phyloP scores from a whole-genome alignment of 2,797 vertebrate genomes.

The Etheostoma perlongum region DNA sequence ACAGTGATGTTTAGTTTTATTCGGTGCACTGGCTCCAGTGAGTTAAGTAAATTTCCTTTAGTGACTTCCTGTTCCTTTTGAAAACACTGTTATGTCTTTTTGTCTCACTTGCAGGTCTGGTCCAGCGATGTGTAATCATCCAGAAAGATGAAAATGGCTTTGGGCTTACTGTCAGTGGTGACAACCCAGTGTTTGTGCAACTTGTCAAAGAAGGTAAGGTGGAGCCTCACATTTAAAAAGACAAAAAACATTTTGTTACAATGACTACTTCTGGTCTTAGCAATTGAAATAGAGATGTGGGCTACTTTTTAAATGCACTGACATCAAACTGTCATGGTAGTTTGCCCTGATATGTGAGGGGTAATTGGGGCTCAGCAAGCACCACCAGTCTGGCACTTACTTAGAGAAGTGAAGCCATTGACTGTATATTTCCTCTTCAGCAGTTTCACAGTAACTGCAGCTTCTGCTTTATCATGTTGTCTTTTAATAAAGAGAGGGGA shows the following conservation, averaged over 20 bases:
- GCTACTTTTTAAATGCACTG: constrained; percentile 9
- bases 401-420: constrained; percentile 22
- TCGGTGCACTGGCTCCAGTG: constrained; percentile 4
- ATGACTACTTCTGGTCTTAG: constrained; percentile 11
- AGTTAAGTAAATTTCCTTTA: constrained; percentile 14
- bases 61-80: constrained; percentile 38
- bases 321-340: constrained; percentile 36
- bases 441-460: constrained; percentile 43
- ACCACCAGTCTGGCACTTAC: constrained; percentile 16
- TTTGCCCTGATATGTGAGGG: constrained; percentile 20
- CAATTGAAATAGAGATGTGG: constrained; percentile 12
- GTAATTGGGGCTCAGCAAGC: constrained; percentile 35
- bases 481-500: constrained; percentile 26
- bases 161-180: constrained; percentile 98
- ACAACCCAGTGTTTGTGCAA: constrained; percentile 99
- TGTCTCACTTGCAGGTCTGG: constrained; percentile 89
- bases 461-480: constrained; percentile 42
- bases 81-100: constrained; percentile 57
- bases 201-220: constrained; percentile 97
- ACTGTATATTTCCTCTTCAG: constrained; percentile 37
- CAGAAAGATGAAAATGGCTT: constrained; percentile 99
- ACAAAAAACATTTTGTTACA: constrained; percentile 24
- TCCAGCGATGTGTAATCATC: constrained; percentile 98
- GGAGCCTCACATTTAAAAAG: constrained; percentile 25
- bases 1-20: background rate